Percentiles rank a stretch among this genome's conserved stretches.
Conservation (phyloP, 2,888 invertebrate species). For the Sarcophaga rosellei region DNA sequence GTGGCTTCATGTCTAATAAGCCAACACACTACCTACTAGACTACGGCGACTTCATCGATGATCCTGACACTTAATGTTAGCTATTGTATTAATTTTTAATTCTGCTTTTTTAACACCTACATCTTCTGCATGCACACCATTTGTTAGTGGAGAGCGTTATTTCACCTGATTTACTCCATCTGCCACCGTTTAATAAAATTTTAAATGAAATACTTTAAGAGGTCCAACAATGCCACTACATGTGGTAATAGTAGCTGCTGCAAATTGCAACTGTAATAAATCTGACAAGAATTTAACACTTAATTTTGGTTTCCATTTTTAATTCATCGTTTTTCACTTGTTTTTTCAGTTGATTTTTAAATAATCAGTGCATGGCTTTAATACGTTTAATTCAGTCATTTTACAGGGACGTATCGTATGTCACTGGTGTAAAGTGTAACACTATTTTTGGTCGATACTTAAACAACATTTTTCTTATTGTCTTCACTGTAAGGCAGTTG, state of each 20-base stretch:
- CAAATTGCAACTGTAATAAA: background rate
- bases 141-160: background rate
- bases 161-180: background rate
- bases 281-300: constrained; percentile 18
- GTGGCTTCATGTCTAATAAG: too few species aligned
- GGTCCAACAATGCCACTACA: background rate
- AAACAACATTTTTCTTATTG: background rate
- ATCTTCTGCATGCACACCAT: too few species aligned
- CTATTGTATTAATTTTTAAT: too few species aligned
- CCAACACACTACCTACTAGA: too few species aligned
- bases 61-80: too few species aligned
- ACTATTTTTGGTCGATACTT: constrained; percentile 4
- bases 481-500: background rate
- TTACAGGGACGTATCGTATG: constrained; percentile 47
- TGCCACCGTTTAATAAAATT: background rate
- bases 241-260: too few species aligned
- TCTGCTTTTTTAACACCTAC: too few species aligned
- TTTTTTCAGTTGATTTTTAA: background rate
- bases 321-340: background rate
- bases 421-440: constrained; percentile 28
- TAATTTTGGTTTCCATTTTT: constrained; percentile 25
- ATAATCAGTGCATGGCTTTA: constrained; percentile 57
- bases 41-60: too few species aligned
- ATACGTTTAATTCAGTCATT: constrained; percentile 11
- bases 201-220: background rate